Conservation (phyloP, 2,888 invertebrate species). For the Tanytarsus gracilentus region DNA sequence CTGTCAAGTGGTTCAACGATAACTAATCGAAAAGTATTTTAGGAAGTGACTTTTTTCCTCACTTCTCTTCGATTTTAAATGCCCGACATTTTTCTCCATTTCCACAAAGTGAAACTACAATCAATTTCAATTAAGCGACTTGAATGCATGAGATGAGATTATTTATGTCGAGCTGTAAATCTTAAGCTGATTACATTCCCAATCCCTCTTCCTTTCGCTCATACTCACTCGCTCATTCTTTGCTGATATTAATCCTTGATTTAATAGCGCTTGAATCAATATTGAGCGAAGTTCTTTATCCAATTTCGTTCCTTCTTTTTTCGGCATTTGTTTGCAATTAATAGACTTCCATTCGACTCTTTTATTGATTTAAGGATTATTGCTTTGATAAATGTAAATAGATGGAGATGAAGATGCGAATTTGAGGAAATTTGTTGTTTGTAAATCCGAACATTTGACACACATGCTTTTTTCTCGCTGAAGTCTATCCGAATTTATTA, state of each 20-base stretch:
- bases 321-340: neutral
- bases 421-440: too few relatives aligned
- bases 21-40: too few relatives aligned
- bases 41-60: too few relatives aligned
- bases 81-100: neutral
- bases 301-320: neutral
- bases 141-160: neutral
- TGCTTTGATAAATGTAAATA: too few relatives aligned
- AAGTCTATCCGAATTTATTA: too few relatives aligned
- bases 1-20: too few relatives aligned
- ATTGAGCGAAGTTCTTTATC: conserved; percentile 2
- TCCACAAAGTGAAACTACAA: neutral
- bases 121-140: conserved; percentile 2
- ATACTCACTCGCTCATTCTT: neutral
- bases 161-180: conserved; percentile 14
- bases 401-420: too few relatives aligned
- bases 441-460: too few relatives aligned
- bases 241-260: conserved; percentile 4
- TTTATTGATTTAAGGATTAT: neutral
- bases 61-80: too few relatives aligned
- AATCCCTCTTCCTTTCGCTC: neutral
- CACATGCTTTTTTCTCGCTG: too few relatives aligned
- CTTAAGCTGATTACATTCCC: conserved; percentile 5
- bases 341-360: neutral
- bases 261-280: conserved; percentile 10